Evolutionary conservation across 2,888 invertebrate species (phyloP).

Genomic region (Drosophila peninsularis): DNA sequence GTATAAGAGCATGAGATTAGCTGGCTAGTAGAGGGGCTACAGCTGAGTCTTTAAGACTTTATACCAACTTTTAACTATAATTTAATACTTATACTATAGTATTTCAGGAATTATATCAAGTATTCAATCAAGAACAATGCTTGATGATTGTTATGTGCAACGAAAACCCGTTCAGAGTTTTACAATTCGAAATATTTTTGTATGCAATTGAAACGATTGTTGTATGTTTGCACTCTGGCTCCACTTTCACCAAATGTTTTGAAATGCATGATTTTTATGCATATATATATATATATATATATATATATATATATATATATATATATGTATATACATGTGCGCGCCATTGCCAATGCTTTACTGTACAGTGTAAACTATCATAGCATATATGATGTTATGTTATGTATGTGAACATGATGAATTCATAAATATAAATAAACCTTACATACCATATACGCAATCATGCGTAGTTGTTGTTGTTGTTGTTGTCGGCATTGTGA

Average conservation of each 20-base stretch:
- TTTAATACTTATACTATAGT: background rate
- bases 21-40: background rate
- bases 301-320: background rate
- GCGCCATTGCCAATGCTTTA: constrained; percentile 32
- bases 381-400: constrained; percentile 10
- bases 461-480: constrained; percentile 53
- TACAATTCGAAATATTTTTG: background rate
- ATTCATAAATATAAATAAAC: constrained; percentile 78
- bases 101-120: background rate
- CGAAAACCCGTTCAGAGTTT: background rate
- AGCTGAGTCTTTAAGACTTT: background rate
- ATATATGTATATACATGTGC: background rate
- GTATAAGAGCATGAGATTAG: background rate
- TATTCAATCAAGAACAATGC: background rate
- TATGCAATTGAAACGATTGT: constrained; percentile 11
- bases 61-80: background rate
- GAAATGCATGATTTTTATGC: constrained; percentile 51
- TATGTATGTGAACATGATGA: constrained; percentile 58
- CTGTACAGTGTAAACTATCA: constrained; percentile 34
- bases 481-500: constrained; percentile 43
- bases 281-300: background rate
- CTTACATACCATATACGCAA: constrained; percentile 69
- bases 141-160: background rate
- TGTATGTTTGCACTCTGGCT: background rate
- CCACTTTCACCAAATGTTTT: constrained; percentile 27